Evolutionary conservation across 2,888 invertebrate genomes (phyloP).

Genomic region (Entomobrya multifasciata): DNA sequence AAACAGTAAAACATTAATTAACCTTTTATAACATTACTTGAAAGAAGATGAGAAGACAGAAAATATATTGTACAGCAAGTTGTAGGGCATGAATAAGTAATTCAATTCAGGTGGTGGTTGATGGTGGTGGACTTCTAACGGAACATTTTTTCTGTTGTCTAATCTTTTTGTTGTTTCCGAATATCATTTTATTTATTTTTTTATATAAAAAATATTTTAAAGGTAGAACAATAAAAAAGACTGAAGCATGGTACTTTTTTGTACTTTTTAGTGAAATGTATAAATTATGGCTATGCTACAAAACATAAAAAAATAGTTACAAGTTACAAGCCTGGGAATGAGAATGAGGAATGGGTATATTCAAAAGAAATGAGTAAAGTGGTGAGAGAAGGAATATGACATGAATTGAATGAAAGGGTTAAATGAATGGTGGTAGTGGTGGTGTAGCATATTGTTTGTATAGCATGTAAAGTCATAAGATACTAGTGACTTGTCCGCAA

Average conservation of each 20-base stretch:
- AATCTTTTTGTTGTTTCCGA: slow-evolving; percentile 56
- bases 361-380: no score
- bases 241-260: neutral
- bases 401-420: neutral
- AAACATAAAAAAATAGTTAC: neutral
- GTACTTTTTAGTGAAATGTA: no score
- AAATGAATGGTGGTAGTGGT: neutral
- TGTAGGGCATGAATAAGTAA: no score
- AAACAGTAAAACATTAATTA: slow-evolving; percentile 62
- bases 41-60: neutral
- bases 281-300: no score
- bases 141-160: slow-evolving; percentile 49
- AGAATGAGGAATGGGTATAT: slow-evolving; percentile 28
- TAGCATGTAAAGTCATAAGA: neutral
- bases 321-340: slow-evolving; percentile 42
- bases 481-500: neutral
- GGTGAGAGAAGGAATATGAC: neutral
- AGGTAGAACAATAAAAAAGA: neutral
- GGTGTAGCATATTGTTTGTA: neutral
- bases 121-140: no score
- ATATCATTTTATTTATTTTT: slow-evolving; percentile 29
- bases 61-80: neutral
- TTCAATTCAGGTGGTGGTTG: no score
- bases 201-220: neutral
- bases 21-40: slow-evolving; percentile 25